phyloP scores from a whole-genome alignment of 2,797 vertebrate species.

The Kryptolebias ocellatus region DNA sequence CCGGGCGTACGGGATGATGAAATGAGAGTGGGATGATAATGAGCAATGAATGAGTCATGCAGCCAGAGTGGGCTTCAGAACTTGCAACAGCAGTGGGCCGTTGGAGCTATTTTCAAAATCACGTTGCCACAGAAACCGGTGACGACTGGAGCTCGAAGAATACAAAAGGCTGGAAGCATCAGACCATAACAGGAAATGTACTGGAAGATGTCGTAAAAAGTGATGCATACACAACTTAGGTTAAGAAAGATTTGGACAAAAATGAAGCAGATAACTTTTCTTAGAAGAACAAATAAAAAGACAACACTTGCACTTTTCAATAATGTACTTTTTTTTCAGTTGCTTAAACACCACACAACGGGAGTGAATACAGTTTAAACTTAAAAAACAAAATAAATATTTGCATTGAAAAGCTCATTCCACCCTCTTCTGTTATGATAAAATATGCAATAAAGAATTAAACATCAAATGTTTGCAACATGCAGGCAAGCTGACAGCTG shows the following conservation, averaged over 20 bases:
- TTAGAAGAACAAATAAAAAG: background rate
- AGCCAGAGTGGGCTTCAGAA: slow-evolving; percentile 71
- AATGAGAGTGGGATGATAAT: slow-evolving; percentile 81
- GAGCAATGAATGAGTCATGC: slow-evolving; percentile 84
- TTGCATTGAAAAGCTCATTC: slow-evolving; percentile 8
- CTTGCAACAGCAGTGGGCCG: slow-evolving; percentile 67
- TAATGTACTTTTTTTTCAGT: too few relatives aligned
- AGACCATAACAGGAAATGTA: slow-evolving; percentile 28
- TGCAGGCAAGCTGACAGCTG: slow-evolving; percentile 23
- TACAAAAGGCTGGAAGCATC: slow-evolving; percentile 39
- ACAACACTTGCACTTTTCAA: background rate
- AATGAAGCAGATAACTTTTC: background rate
- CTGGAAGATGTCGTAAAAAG: slow-evolving; percentile 10
- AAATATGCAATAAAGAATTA: slow-evolving; percentile 55
- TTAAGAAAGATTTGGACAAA: background rate
- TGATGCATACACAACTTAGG: background rate
- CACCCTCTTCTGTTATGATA: slow-evolving; percentile 22
- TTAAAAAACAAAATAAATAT: slow-evolving; percentile 19
- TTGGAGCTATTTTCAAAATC: slow-evolving; percentile 75
- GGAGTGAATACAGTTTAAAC: background rate
- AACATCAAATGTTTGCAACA: slow-evolving; percentile 31
- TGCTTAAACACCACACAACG: slow-evolving; percentile 1
- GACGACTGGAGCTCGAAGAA: slow-evolving; percentile 33
- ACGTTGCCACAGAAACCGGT: slow-evolving; percentile 72
- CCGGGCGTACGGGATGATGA: slow-evolving; percentile 55